These are phyloP conservation scores for Arion vulgaris DNA, from an alignment of 1,140 invertebrate genomes.

Conservation along the genomic window DNA sequence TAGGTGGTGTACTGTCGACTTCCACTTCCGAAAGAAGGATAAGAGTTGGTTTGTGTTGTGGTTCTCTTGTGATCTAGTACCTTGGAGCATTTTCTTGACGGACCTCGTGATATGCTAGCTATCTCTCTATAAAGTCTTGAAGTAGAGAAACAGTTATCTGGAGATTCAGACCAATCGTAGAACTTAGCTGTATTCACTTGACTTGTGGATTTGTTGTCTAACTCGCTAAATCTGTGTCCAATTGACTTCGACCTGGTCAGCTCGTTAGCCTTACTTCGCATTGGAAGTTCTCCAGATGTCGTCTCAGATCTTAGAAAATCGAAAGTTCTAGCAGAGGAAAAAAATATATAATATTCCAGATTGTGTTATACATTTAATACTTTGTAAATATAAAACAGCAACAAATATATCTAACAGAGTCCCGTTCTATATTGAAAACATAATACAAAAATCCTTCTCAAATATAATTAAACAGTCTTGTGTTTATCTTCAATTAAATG, in stretches of 20 bases:
- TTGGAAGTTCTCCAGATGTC: constrained; percentile 42
- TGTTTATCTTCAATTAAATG: too few species aligned
- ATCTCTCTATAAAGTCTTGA: constrained; percentile 60
- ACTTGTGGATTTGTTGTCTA: constrained; percentile 42
- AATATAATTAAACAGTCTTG: too few species aligned
- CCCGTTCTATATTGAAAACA: too few species aligned
- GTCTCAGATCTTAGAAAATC: constrained; percentile 48
- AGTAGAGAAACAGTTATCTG: constrained; percentile 52
- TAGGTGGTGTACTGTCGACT: constrained; percentile 22
- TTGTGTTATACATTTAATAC: too few species aligned
- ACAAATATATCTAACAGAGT: too few species aligned
- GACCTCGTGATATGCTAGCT: constrained; percentile 39
- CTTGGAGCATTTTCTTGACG: constrained; percentile 3
- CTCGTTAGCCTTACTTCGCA: constrained; percentile 39
- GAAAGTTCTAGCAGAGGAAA: constrained; percentile 45
- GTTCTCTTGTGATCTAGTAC: neutral
- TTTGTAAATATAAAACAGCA: too few species aligned
- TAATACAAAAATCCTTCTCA: too few species aligned
- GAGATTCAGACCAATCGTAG: constrained; percentile 63
- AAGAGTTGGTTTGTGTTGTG: neutral
- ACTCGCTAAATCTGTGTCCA: constrained; percentile 22
- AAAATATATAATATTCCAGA: too few species aligned
- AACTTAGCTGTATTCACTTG: constrained; percentile 59
- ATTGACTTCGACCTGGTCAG: constrained; percentile 51
- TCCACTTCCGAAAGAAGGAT: neutral